Conservation (phyloP, 2,113 vertebrate species). For the Zapornia atra region DNA sequence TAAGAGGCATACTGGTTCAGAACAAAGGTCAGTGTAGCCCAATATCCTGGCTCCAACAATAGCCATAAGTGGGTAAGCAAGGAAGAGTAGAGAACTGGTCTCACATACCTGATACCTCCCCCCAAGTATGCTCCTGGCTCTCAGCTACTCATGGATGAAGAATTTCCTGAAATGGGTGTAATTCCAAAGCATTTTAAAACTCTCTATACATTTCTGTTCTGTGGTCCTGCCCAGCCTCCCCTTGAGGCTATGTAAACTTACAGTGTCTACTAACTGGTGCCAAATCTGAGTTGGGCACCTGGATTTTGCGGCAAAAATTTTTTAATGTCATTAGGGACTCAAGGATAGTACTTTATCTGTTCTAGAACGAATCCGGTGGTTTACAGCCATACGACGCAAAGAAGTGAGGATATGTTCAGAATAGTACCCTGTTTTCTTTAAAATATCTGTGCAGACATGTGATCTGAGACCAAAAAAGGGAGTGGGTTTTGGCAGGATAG, state of each 20-base stretch:
- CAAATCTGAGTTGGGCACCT: neutral
- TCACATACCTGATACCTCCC: neutral
- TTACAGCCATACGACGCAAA: neutral
- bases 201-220: neutral
- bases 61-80: conserved; percentile 14
- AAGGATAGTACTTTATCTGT: neutral
- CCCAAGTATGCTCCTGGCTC: neutral
- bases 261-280: neutral
- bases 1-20: conserved; percentile 63
- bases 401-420: neutral
- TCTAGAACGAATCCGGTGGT: neutral
- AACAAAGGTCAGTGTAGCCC: conserved; percentile 65
- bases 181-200: neutral
- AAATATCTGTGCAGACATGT: neutral
- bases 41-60: conserved; percentile 58
- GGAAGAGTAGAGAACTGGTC: neutral
- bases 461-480: neutral
- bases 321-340: neutral
- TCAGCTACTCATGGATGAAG: neutral
- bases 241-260: neutral
- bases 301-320: neutral
- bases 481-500: neutral
- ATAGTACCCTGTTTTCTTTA: neutral
- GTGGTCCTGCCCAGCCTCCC: neutral
- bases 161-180: neutral